A percentile compares a stretch with the other conserved stretches of the same genome.
Conservation (phyloP, 1,140 invertebrate genomes). For the Sinonovacula constricta region DNA sequence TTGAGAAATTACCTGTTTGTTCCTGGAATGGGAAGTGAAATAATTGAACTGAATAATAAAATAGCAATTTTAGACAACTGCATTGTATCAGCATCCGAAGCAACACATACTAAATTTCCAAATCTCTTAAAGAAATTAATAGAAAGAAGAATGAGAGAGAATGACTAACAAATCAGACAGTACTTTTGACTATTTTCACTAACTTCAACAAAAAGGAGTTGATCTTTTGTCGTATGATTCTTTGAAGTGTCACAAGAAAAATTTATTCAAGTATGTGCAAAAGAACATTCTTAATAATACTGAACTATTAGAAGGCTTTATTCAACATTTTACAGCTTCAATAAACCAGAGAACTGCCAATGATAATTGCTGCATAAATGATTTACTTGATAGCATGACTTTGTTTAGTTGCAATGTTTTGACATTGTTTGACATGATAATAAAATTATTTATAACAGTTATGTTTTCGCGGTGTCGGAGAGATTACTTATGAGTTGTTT, state of each 20-base stretch:
- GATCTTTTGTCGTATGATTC: background rate
- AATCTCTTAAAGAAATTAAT: no score
- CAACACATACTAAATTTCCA: background rate
- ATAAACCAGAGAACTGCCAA: background rate
- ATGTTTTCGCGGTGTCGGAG: conserved; percentile 2
- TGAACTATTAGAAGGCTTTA: background rate
- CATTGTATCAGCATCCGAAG: background rate
- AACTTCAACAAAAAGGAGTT: background rate
- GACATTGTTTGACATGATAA: conserved; percentile 16
- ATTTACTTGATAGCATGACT: background rate
- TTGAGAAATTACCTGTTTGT: background rate
- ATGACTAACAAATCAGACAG: conserved; percentile 1
- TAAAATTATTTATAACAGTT: conserved; percentile 8
- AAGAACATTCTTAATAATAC: background rate
- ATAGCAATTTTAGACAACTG: background rate
- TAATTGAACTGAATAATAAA: background rate
- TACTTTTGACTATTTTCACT: conserved; percentile 1
- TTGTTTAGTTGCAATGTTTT: background rate
- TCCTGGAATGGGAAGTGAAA: no score
- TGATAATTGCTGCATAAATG: background rate
- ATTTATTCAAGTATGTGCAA: background rate
- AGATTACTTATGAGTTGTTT: conserved; percentile 11
- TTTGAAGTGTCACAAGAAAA: conserved; percentile 4
- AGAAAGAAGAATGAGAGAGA: conserved; percentile 5
- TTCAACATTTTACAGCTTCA: background rate